Conservation (phyloP, 2,797 vertebrate species). For the Xiphorhynchus erythropygius region DNA sequence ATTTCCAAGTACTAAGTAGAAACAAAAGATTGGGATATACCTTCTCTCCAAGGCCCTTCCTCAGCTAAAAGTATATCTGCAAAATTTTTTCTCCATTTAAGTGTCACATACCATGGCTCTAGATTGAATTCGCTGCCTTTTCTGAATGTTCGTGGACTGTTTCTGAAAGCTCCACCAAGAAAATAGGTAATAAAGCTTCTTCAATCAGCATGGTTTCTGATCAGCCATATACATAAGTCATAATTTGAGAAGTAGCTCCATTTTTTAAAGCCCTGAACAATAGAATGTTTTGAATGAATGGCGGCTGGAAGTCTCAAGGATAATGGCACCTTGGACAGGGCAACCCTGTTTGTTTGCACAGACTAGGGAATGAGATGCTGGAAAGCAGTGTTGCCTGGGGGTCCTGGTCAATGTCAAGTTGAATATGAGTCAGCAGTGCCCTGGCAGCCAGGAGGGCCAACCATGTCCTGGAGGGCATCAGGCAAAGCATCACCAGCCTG, state of each 20-base stretch:
- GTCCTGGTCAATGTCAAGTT: accelerated
- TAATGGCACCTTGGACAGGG: neutral
- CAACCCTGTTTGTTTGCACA: neutral
- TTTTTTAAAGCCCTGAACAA: neutral
- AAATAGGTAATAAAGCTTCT: neutral
- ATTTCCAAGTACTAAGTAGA: neutral
- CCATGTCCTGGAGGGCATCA: accelerated
- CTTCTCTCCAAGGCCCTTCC: neutral
- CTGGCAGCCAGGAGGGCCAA: neutral
- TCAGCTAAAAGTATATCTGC: neutral
- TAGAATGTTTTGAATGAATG: neutral
- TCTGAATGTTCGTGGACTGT: neutral
- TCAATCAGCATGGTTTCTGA: neutral
- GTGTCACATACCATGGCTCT: neutral
- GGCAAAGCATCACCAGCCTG: accelerated
- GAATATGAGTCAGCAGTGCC: accelerated
- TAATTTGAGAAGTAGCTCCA: neutral
- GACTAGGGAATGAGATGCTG: neutral
- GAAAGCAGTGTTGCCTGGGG: neutral
- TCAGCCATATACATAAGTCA: neutral
- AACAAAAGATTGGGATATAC: neutral
- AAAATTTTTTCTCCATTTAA: neutral
- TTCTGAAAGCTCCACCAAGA: neutral
- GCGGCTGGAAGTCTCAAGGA: neutral
- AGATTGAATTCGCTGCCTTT: neutral